phyloP scores from a whole-genome alignment of 37 sponge, comb jelly and placozoan species.

The Halisarca cf. caerulea region DNA sequence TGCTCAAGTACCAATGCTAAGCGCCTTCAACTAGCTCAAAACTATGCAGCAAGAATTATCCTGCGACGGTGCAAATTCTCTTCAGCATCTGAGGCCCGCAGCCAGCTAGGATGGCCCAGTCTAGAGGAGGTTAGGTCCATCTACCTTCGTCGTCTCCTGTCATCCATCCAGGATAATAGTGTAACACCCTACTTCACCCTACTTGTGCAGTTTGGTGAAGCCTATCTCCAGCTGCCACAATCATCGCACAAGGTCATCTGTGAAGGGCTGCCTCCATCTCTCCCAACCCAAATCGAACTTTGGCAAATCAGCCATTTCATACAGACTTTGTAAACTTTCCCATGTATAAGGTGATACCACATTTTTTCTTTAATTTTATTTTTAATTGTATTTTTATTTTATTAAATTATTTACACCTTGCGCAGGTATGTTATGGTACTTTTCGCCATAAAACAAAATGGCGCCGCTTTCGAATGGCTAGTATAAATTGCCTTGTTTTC shows the following conservation, averaged over 20 bases:
- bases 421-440: too few species aligned
- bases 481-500: too few species aligned
- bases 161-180: neutral
- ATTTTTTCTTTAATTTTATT: neutral
- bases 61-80: neutral
- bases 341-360: too few species aligned
- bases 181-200: slow-evolving; percentile 12
- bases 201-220: neutral
- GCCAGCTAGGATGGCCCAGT: neutral
- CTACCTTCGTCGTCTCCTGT: neutral
- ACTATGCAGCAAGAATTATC: slow-evolving; percentile 19
- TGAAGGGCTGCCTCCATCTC: neutral
- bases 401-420: too few species aligned
- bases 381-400: too few species aligned
- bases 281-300: neutral
- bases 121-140: neutral
- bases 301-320: slow-evolving; percentile 22
- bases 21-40: slow-evolving; percentile 10
- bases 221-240: slow-evolving; percentile 3
- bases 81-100: slow-evolving; percentile 11
- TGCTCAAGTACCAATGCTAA: neutral
- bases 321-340: neutral
- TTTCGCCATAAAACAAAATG: too few species aligned
- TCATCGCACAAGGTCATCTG: neutral
- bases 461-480: too few species aligned